Evolutionary conservation across 2,888 invertebrate species (phyloP).

Genomic region (Caenorhabditis japonica): DNA sequence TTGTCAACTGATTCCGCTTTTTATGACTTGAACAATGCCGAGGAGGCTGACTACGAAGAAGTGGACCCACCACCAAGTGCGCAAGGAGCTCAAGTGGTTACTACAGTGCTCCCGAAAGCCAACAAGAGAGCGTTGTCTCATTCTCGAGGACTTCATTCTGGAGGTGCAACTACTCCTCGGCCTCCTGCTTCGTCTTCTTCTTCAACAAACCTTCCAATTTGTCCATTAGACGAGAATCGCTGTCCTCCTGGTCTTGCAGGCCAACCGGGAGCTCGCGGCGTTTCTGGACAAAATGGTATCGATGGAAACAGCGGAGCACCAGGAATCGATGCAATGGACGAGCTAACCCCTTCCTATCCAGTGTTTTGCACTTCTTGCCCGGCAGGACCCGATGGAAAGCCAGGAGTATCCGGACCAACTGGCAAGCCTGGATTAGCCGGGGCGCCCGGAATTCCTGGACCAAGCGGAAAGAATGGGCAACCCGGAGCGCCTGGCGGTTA

Average conservation of each 20-base stretch:
- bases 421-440: constrained; percentile 38
- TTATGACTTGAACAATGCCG: constrained; percentile 6
- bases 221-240: constrained; percentile 41
- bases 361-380: constrained; percentile 39
- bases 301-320: constrained; percentile 43
- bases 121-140: not conserved
- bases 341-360: constrained; percentile 30
- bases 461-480: constrained; percentile 48
- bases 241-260: constrained; percentile 44
- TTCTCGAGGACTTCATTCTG: not conserved
- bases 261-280: constrained; percentile 33
- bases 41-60: constrained; percentile 23
- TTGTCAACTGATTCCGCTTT: constrained; percentile 1
- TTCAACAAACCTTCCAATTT: constrained; percentile 15
- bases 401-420: constrained; percentile 23
- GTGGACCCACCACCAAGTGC: not conserved
- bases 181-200: not conserved
- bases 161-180: not conserved
- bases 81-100: not conserved
- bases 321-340: constrained; percentile 47
- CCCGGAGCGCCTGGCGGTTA: constrained; percentile 42
- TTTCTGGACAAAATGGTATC: constrained; percentile 24
- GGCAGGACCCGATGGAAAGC: constrained; percentile 47
- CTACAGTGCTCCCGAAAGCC: not conserved
- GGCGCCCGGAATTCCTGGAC: constrained; percentile 41